Percentiles rank a stretch among this genome's conserved stretches.
These are phyloP conservation scores for Scelioninae gen. 1 DNA, from an alignment of 2,888 invertebrate genomes.

Conservation along the genomic window DNA sequence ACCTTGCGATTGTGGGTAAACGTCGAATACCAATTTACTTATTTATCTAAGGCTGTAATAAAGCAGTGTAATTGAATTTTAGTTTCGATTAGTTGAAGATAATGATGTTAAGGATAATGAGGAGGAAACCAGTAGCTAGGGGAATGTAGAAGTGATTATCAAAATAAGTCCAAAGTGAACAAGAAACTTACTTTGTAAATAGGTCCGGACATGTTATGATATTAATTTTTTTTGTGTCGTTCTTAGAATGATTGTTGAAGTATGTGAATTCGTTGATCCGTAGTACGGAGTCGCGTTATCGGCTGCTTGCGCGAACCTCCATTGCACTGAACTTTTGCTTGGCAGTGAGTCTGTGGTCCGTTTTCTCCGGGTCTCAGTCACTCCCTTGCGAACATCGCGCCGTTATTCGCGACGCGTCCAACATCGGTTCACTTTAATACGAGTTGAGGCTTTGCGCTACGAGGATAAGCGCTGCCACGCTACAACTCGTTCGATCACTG, in stretches of 20 bases:
- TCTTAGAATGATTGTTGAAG: no score
- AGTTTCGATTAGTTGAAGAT: no score
- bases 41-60: no score
- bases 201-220: conserved; percentile 26
- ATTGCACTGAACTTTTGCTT: conserved; percentile 33
- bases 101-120: no score
- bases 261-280: no score
- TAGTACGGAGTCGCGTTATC: conserved; percentile 15
- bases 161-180: background rate
- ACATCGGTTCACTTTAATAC: no score
- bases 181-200: conserved; percentile 39
- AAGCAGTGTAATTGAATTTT: no score
- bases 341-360: conserved; percentile 11
- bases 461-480: background rate
- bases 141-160: no score
- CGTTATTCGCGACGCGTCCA: conserved; percentile 32
- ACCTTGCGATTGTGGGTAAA: no score
- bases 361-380: conserved; percentile 35
- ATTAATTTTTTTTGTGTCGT: background rate
- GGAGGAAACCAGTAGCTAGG: no score
- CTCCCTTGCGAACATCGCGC: conserved; percentile 38
- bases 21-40: no score
- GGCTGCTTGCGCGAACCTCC: conserved; percentile 22
- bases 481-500: conserved; percentile 8
- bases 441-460: background rate